These are phyloP conservation scores for Irena cyanogastra DNA, from an alignment of 2,113 vertebrate genomes.

Conservation along the genomic window DNA sequence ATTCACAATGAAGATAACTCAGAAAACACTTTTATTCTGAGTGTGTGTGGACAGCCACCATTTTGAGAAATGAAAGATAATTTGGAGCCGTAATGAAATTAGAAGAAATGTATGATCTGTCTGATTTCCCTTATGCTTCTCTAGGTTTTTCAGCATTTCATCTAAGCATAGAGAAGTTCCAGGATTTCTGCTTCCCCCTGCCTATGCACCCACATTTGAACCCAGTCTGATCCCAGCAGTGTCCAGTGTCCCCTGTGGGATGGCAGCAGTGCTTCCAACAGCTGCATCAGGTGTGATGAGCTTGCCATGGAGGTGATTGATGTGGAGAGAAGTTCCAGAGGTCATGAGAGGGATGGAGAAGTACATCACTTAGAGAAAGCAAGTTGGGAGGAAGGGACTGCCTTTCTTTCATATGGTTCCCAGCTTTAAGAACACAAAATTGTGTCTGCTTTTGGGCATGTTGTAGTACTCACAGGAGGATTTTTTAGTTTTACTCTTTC, in stretches of 20 bases:
- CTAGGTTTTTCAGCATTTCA: not conserved
- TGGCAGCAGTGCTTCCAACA: rapidly evolving
- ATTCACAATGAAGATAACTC: not conserved
- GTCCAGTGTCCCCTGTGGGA: not conserved
- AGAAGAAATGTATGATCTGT: not conserved
- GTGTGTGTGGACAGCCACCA: not conserved
- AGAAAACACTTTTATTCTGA: not conserved
- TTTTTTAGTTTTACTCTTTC: not conserved
- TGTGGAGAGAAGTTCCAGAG: not conserved
- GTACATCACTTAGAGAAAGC: rapidly evolving
- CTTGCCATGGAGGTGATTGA: not conserved
- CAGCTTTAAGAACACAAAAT: not conserved
- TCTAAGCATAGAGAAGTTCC: not conserved
- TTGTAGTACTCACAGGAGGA: not conserved
- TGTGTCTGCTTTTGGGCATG: not conserved
- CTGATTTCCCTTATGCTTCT: not conserved
- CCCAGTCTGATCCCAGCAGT: not conserved
- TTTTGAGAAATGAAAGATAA: not conserved
- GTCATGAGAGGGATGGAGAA: not conserved
- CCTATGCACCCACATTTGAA: not conserved
- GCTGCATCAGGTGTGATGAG: too few relatives aligned
- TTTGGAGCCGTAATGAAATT: not conserved
- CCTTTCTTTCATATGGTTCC: rapidly evolving
- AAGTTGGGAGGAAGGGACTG: not conserved
- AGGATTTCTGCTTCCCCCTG: not conserved